These are phyloP conservation scores for Notodonta ziczac DNA, from an alignment of 2,888 invertebrate species.

Conservation along the genomic window DNA sequence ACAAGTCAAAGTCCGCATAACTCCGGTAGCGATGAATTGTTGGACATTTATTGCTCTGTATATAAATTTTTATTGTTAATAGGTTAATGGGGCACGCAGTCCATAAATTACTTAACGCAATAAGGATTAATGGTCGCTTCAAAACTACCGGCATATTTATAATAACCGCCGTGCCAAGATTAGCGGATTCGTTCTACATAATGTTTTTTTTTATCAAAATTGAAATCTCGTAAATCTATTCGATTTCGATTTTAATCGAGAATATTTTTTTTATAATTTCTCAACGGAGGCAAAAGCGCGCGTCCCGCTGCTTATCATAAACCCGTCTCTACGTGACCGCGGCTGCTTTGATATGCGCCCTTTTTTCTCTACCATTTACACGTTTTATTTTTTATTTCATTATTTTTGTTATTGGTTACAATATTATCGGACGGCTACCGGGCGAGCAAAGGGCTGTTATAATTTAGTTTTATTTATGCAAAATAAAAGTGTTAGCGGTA, in stretches of 20 bases:
- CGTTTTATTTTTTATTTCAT: slow-evolving; percentile 61
- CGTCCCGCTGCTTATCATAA: slow-evolving; percentile 80
- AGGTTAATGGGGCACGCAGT: slow-evolving; percentile 41
- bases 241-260: slow-evolving; percentile 58
- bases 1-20: slow-evolving; percentile 16
- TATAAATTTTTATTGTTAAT: slow-evolving; percentile 44
- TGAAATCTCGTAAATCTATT: slow-evolving; percentile 49
- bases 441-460: slow-evolving; percentile 77
- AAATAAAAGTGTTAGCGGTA: slow-evolving; percentile 74
- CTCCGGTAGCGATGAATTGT: slow-evolving; percentile 42
- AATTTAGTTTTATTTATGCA: slow-evolving; percentile 83
- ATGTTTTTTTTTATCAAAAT: slow-evolving; percentile 33
- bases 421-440: slow-evolving; percentile 81
- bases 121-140: slow-evolving; percentile 39
- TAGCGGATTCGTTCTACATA: slow-evolving; percentile 57
- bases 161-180: slow-evolving; percentile 35
- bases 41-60: slow-evolving; percentile 41
- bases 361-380: slow-evolving; percentile 66
- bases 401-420: slow-evolving; percentile 80
- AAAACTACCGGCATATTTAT: slow-evolving; percentile 21
- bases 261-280: slow-evolving; percentile 73
- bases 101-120: slow-evolving; percentile 43
- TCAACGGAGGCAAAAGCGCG: slow-evolving; percentile 48
- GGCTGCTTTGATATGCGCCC: slow-evolving; percentile 74
- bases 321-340: slow-evolving; percentile 80